Conservation (phyloP, 2,888 invertebrate species). For the Eremobia ochroleuca region DNA sequence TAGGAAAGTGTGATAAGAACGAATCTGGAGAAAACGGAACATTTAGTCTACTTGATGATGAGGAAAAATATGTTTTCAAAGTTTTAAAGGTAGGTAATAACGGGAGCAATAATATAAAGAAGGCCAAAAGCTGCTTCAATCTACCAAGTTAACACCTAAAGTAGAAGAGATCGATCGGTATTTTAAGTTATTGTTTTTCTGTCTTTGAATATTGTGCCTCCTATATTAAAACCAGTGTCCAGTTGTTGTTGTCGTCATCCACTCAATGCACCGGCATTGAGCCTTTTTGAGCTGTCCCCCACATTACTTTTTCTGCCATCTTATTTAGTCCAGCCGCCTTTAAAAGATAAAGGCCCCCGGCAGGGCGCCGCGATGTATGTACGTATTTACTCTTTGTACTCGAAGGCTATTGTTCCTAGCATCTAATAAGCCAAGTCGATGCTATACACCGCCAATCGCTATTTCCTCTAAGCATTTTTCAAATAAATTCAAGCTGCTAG, state of each 20-base stretch:
- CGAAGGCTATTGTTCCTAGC: not conserved
- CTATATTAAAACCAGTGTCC: not conserved
- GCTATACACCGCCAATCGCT: not conserved
- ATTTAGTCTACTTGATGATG: not conserved
- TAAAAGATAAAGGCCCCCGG: not conserved
- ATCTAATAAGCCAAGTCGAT: not conserved
- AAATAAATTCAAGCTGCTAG: not conserved
- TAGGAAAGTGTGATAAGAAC: not conserved
- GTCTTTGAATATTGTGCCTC: not conserved
- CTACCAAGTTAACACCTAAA: not conserved
- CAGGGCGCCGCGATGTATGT: not conserved
- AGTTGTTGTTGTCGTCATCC: not conserved
- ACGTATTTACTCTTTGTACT: not conserved
- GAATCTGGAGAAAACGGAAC: not conserved
- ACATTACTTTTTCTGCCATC: not conserved
- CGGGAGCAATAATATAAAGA: not conserved
- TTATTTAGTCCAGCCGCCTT: not conserved
- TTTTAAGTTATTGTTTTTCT: not conserved
- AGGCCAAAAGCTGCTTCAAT: not conserved
- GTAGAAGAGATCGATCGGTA: not conserved
- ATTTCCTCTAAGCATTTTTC: not conserved
- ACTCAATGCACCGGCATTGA: not conserved
- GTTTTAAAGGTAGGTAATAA: not conserved
- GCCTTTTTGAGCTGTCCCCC: not conserved
- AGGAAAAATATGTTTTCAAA: not conserved